Percentiles rank a stretch among this genome's conserved stretches.
These are phyloP conservation scores for Monochamus alternatus DNA, from an alignment of 2,888 invertebrate genomes.

Conservation along the genomic window DNA sequence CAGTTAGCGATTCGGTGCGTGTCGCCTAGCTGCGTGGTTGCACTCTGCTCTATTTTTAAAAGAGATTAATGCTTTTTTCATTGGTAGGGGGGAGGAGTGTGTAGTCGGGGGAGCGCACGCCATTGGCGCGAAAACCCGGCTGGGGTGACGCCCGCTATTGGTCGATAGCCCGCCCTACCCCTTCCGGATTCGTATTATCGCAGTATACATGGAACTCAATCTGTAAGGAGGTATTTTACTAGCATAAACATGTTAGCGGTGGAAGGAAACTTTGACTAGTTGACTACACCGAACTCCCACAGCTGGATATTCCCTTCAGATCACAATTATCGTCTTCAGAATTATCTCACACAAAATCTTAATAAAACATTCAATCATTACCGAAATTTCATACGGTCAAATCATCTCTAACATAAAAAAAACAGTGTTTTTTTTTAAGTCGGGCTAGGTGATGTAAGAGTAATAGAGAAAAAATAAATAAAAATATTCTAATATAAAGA, in stretches of 20 bases:
- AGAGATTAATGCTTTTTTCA: constrained; percentile 73
- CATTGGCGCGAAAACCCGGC: constrained; percentile 67
- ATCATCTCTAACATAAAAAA: too few relatives aligned
- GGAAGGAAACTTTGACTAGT: constrained; percentile 66
- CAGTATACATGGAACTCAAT: constrained; percentile 70
- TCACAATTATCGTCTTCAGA: not conserved
- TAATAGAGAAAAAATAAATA: too few relatives aligned
- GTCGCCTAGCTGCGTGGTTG: constrained; percentile 68
- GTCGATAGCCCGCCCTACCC: constrained; percentile 65
- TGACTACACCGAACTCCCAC: constrained; percentile 29
- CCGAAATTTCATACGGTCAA: not conserved
- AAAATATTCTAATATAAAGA: too few relatives aligned
- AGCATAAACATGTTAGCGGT: constrained; percentile 71
- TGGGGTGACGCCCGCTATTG: constrained; percentile 68
- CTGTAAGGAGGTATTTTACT: constrained; percentile 71
- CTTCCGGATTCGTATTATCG: constrained; percentile 67
- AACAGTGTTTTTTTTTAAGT: too few relatives aligned
- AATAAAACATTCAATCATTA: not conserved
- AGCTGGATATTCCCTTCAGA: constrained; percentile 11
- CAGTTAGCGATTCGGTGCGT: constrained; percentile 68
- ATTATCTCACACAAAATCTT: not conserved
- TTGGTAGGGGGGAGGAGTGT: constrained; percentile 71
- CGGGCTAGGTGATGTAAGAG: too few relatives aligned
- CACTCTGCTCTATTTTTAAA: constrained; percentile 71
- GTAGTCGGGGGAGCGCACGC: constrained; percentile 59